A percentile compares a stretch with the other conserved stretches of the same genome.
Conservation (phyloP, 2,888 invertebrate species). For the Lasioglossum vierecki region DNA sequence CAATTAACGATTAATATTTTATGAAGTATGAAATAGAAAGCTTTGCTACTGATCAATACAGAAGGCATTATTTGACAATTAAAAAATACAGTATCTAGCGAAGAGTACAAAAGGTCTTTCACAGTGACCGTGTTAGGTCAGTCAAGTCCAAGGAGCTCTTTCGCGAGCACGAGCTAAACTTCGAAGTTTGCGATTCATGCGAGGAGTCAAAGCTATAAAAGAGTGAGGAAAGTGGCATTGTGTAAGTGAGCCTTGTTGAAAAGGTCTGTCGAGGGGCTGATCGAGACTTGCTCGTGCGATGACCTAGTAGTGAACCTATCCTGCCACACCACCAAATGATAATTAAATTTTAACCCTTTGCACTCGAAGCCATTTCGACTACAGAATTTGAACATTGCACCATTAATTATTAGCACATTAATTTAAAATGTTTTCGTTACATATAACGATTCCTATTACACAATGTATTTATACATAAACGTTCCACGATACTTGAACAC, state of each 20-base stretch:
- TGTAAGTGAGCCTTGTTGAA: constrained; percentile 1
- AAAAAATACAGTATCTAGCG: neutral
- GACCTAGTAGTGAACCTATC: neutral
- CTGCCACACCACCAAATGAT: neutral
- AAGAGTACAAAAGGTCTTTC: neutral
- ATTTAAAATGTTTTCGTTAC: neutral
- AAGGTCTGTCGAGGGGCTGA: neutral
- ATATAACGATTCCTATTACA: neutral
- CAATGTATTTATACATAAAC: neutral
- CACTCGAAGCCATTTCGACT: neutral
- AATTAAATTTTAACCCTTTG: neutral
- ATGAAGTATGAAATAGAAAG: neutral
- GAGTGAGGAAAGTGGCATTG: neutral
- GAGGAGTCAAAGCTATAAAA: constrained; percentile 5
- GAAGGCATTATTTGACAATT: neutral
- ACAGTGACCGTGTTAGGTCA: neutral
- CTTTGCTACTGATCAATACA: neutral
- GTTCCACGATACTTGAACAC: too few species aligned
- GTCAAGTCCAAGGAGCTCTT: neutral
- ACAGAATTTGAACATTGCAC: neutral
- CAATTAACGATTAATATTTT: neutral
- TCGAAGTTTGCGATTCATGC: neutral
- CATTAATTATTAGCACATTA: neutral
- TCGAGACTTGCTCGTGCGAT: neutral
- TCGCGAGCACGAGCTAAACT: neutral